phyloP scores from a whole-genome alignment of 2,113 vertebrate genomes.

The Scomber colias region DNA sequence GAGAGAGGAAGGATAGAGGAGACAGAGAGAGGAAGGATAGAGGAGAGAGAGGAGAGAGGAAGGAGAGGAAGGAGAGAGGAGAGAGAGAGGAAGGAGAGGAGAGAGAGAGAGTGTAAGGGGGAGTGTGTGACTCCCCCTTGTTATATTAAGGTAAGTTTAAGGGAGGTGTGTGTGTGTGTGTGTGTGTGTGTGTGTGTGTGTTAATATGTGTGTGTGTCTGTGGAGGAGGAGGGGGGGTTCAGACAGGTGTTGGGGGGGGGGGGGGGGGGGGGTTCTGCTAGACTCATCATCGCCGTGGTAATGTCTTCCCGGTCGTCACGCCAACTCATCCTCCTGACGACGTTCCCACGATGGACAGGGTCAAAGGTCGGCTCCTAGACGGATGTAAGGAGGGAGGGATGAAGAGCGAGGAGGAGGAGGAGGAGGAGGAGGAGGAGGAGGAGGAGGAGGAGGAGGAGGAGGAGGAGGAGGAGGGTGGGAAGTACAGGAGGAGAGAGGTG shows the following conservation, averaged over 20 bases:
- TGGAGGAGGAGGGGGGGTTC: background rate
- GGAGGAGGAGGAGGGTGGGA: conserved; percentile 20
- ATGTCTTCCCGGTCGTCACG: conserved; percentile 80
- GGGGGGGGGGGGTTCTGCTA: conserved; percentile 76
- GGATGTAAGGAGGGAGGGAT: conserved; percentile 58
- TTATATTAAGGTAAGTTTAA: too few species aligned
- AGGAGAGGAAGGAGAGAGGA: too few species aligned
- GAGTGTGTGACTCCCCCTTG: too few species aligned
- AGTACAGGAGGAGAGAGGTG: background rate
- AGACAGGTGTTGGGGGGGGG: conserved; percentile 77
- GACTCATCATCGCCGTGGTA: conserved; percentile 80
- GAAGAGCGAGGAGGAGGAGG: background rate
- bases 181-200: conserved; percentile 17
- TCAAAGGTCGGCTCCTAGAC: conserved; percentile 73
- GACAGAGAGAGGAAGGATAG: too few species aligned
- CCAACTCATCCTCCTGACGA: conserved; percentile 67
- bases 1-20: too few species aligned
- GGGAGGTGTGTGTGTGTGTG: too few species aligned
- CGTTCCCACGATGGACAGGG: conserved; percentile 83
- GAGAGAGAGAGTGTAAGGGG: too few species aligned
- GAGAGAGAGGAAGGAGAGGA: too few species aligned
- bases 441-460: background rate
- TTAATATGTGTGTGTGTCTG: background rate
- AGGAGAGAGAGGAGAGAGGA: too few species aligned
- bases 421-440: background rate